phyloP scores from a whole-genome alignment of 2,113 vertebrate genomes.

The Hemibagrus wyckioides region DNA sequence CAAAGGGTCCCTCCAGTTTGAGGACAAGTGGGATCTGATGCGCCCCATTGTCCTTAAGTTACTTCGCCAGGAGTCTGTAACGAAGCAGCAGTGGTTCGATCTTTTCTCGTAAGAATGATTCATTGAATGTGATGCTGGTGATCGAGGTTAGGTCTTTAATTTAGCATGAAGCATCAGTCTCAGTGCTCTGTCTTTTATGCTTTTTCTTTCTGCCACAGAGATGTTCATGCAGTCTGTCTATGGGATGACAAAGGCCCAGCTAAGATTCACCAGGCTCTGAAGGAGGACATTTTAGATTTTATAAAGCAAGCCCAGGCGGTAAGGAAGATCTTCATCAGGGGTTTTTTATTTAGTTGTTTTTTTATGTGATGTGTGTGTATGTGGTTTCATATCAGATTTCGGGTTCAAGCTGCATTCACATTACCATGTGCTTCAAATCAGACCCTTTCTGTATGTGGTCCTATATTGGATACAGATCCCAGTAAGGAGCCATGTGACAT shows the following conservation, averaged over 20 bases:
- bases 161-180: not conserved
- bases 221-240: slow-evolving; percentile 96
- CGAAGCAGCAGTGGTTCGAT: slow-evolving; percentile 99
- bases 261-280: slow-evolving; percentile 98
- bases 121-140: not conserved
- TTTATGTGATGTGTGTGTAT: not conserved
- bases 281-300: slow-evolving; percentile 98
- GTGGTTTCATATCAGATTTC: not conserved
- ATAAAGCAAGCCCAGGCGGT: slow-evolving; percentile 99
- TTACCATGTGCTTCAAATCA: not conserved
- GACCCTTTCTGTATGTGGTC: not conserved
- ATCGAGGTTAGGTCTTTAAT: not conserved
- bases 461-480: too few species aligned
- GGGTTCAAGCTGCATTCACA: not conserved
- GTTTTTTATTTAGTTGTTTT: not conserved
- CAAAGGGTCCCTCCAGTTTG: slow-evolving; percentile 99
- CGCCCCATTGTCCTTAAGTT: slow-evolving; percentile 97
- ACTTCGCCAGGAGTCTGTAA: slow-evolving; percentile 96
- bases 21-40: slow-evolving; percentile 99
- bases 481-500: not conserved
- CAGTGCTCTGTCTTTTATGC: not conserved
- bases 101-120: slow-evolving; percentile 89
- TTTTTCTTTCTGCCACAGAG: slow-evolving; percentile 73
- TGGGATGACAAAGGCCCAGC: slow-evolving; percentile 99
- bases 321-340: slow-evolving; percentile 64